Evolutionary conservation across 2,888 invertebrate genomes (phyloP).

Genomic region (Perizoma affinitatum): DNA sequence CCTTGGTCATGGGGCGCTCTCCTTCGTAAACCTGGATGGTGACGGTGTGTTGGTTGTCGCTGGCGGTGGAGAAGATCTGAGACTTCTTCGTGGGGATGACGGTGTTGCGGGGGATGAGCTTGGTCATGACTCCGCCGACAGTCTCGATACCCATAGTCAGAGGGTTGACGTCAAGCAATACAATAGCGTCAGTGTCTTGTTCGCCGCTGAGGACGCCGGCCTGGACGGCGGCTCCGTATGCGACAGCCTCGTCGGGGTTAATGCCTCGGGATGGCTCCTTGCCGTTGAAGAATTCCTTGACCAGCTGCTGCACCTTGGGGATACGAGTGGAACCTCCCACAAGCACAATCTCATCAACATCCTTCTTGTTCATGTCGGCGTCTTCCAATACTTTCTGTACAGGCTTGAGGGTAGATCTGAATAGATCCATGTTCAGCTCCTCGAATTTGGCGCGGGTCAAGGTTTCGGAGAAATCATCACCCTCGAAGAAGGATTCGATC

Average conservation of each 20-base stretch:
- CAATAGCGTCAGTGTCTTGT: constrained; percentile 98
- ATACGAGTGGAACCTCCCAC: constrained; percentile 99
- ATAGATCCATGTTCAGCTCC: constrained; percentile 97
- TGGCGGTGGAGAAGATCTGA: constrained; percentile 99
- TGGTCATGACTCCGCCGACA: constrained; percentile 99
- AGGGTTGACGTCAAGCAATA: constrained; percentile 98
- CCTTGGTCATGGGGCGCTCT: constrained; percentile 99
- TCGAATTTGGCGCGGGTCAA: constrained; percentile 99
- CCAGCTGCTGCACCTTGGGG: constrained; percentile 97
- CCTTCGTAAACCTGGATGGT: constrained; percentile 99
- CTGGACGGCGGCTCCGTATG: constrained; percentile 99
- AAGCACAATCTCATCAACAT: constrained; percentile 99
- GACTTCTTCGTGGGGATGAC: constrained; percentile 99
- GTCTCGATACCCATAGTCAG: constrained; percentile 99
- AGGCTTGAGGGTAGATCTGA: constrained; percentile 96
- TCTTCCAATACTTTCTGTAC: constrained; percentile 98
- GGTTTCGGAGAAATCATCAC: constrained; percentile 99
- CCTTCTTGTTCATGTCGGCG: constrained; percentile 99
- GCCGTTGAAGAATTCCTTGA: constrained; percentile 97
- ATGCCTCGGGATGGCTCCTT: constrained; percentile 99
- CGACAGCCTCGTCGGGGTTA: constrained; percentile 99
- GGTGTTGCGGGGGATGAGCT: constrained; percentile 98
- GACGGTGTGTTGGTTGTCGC: constrained; percentile 99
- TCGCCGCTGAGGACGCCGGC: constrained; percentile 99
- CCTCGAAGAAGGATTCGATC: constrained; percentile 99